phyloP scores from a whole-genome alignment of 2,113 vertebrate genomes.

The Axis porcinus region DNA sequence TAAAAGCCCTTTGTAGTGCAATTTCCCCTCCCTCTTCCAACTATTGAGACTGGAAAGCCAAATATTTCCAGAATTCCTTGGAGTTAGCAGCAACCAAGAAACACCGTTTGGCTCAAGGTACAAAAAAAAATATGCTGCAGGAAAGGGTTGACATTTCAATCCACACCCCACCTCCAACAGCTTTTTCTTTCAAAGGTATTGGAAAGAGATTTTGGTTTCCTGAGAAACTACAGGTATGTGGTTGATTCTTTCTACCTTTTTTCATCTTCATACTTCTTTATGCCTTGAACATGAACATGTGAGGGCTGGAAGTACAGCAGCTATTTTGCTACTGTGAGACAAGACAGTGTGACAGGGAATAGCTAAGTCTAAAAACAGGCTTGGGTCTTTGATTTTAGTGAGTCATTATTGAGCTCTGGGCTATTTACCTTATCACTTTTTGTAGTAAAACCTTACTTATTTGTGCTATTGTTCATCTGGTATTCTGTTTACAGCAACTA shows the following conservation, averaged over 20 bases:
- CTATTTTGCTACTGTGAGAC: background rate
- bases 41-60: background rate
- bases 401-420: background rate
- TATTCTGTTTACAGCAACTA: background rate
- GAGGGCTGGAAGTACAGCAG: background rate
- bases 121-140: background rate
- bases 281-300: background rate
- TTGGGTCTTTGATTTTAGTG: background rate
- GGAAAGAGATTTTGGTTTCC: background rate
- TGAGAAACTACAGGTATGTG: background rate
- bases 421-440: background rate
- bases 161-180: background rate
- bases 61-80: background rate
- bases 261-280: background rate
- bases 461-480: background rate
- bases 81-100: background rate
- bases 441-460: background rate
- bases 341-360: background rate
- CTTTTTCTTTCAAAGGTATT: background rate
- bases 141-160: background rate
- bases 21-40: background rate
- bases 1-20: background rate
- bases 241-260: background rate
- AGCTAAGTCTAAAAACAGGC: background rate
- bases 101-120: background rate